Evolutionary conservation across 2,888 invertebrate genomes (phyloP).

Genomic region (Parochlus steinenii): DNA sequence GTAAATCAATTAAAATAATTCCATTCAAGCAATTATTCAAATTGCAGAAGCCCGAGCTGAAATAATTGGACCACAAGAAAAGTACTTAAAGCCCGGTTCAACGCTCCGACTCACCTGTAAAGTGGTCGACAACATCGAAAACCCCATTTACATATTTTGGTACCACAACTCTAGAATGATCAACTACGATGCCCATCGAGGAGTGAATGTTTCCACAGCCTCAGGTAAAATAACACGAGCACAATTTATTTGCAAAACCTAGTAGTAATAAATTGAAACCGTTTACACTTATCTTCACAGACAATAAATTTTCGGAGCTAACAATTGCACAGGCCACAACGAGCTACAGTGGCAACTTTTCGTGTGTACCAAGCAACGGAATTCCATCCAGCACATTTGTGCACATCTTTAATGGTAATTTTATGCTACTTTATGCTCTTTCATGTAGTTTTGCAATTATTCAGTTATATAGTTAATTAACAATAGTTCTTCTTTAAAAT

Average conservation of each 20-base stretch:
- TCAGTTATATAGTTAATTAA: too few species aligned
- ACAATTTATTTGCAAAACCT: neutral
- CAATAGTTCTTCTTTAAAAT: too few species aligned
- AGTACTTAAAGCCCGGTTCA: slow-evolving; percentile 69
- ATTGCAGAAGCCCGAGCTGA: slow-evolving; percentile 57
- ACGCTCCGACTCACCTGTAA: slow-evolving; percentile 58
- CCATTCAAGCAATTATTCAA: too few species aligned
- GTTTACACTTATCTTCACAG: too few species aligned
- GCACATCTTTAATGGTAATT: slow-evolving; percentile 64
- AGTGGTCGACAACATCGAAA: slow-evolving; percentile 57
- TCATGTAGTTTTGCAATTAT: too few species aligned
- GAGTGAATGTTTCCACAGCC: slow-evolving; percentile 62
- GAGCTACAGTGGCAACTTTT: slow-evolving; percentile 61
- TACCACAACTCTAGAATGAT: slow-evolving; percentile 71
- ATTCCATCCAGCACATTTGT: slow-evolving; percentile 63
- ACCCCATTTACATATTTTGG: slow-evolving; percentile 60
- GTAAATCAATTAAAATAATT: too few species aligned
- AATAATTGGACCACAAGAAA: slow-evolving; percentile 63
- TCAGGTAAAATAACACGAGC: slow-evolving; percentile 12
- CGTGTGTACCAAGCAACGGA: slow-evolving; percentile 67
- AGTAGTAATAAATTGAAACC: too few species aligned
- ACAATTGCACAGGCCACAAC: slow-evolving; percentile 32
- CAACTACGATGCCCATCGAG: slow-evolving; percentile 61
- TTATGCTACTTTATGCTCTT: too few species aligned
- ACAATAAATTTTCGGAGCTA: slow-evolving; percentile 18